A percentile compares a stretch with the other conserved stretches of the same genome.
These are phyloP conservation scores for Ethmia dodecea DNA, from an alignment of 2,888 invertebrate species.

Conservation along the genomic window DNA sequence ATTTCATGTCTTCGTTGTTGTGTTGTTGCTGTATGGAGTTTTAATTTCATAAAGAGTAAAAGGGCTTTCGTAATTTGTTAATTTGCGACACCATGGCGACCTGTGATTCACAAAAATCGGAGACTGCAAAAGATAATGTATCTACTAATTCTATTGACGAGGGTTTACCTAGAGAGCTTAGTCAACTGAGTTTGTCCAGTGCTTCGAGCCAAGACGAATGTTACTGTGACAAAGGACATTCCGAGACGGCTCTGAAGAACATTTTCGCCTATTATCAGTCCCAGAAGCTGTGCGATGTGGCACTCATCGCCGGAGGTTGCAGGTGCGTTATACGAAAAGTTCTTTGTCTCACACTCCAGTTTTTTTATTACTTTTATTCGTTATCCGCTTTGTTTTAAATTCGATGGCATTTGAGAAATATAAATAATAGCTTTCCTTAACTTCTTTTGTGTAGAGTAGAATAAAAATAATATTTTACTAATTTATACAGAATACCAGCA, in stretches of 20 bases:
- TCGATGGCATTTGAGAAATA: too few species aligned
- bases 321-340: slow-evolving; percentile 50
- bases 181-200: slow-evolving; percentile 81
- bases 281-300: slow-evolving; percentile 92
- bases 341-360: slow-evolving; percentile 5
- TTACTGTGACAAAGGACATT: slow-evolving; percentile 87
- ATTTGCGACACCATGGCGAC: slow-evolving; percentile 43
- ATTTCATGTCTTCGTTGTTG: slow-evolving; percentile 12
- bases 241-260: slow-evolving; percentile 87
- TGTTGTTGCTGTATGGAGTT: slow-evolving; percentile 17
- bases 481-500: slow-evolving; percentile 80
- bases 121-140: slow-evolving; percentile 62
- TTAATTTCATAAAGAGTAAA: slow-evolving; percentile 2
- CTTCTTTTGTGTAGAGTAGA: too few species aligned
- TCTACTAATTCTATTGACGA: slow-evolving; percentile 74
- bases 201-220: slow-evolving; percentile 86
- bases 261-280: slow-evolving; percentile 90
- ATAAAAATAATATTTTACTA: too few species aligned
- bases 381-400: too few species aligned
- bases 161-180: slow-evolving; percentile 81
- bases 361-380: neutral
- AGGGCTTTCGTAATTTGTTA: neutral
- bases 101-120: slow-evolving; percentile 58
- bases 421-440: too few species aligned
- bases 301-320: slow-evolving; percentile 87